Conservation (phyloP, 2,888 invertebrate species). For the Stegophylla sp. region DNA sequence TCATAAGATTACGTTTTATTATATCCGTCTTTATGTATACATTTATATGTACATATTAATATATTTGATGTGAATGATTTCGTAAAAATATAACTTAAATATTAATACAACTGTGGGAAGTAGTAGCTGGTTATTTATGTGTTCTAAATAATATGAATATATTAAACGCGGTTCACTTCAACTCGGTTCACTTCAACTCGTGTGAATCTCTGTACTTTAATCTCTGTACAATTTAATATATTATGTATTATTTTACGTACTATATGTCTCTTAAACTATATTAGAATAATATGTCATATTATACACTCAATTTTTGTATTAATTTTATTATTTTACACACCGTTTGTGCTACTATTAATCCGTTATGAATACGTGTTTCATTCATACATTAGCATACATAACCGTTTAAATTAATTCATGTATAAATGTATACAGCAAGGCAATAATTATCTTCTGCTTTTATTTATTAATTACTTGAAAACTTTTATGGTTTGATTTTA, state of each 20-base stretch:
- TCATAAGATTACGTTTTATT: background rate
- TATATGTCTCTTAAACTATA: no score
- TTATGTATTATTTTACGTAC: no score
- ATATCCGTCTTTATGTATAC: background rate
- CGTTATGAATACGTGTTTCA: constrained; percentile 8
- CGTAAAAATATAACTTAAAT: constrained; percentile 4
- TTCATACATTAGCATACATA: background rate
- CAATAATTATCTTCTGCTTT: background rate
- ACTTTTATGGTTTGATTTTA: background rate
- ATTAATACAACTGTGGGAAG: constrained; percentile 2
- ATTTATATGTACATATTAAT: background rate
- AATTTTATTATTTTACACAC: constrained; percentile 19
- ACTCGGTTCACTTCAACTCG: no score
- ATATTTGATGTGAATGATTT: background rate
- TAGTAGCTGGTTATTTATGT: background rate
- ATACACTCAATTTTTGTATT: background rate
- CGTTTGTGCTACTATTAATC: constrained; percentile 19
- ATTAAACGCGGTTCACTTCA: no score
- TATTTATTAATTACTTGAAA: background rate
- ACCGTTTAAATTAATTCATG: constrained; percentile 4
- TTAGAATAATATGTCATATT: no score
- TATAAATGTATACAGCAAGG: background rate
- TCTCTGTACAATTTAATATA: no score
- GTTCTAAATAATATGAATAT: background rate
- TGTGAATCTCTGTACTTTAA: no score